Evolutionary conservation across 2,888 invertebrate species (phyloP).

Genomic region (Machimus rusticus): DNA sequence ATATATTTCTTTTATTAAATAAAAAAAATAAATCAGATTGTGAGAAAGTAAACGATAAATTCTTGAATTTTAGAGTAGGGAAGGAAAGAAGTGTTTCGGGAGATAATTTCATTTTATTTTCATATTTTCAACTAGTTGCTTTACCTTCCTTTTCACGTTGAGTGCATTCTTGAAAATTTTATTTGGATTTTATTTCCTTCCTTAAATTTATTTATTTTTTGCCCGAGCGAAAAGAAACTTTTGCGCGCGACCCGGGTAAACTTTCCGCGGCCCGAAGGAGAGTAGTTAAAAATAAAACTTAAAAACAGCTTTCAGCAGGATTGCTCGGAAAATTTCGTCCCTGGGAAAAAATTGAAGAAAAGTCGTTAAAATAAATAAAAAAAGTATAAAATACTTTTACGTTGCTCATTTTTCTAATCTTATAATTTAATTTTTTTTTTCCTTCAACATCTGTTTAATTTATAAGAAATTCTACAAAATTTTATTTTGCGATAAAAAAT

Average conservation of each 20-base stretch:
- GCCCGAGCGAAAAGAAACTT: background rate
- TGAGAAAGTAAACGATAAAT: background rate
- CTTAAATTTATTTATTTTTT: background rate
- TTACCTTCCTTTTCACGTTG: background rate
- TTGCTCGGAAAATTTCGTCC: background rate
- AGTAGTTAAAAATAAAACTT: background rate
- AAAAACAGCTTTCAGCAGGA: background rate
- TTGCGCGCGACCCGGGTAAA: background rate
- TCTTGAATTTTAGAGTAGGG: background rate
- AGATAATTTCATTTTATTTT: background rate
- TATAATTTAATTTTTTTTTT: background rate
- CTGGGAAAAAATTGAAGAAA: background rate
- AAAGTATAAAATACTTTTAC: background rate
- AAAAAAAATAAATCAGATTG: background rate
- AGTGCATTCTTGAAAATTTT: background rate
- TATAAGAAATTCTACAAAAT: background rate
- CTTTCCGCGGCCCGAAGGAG: background rate
- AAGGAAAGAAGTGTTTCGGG: background rate
- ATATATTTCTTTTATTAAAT: background rate
- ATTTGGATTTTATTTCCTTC: background rate
- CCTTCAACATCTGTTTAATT: background rate
- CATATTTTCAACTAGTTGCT: background rate
- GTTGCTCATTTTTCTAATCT: background rate
- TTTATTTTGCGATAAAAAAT: background rate
- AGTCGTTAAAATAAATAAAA: background rate